Evolutionary conservation across 2,888 invertebrate genomes (phyloP).

Genomic region (Thera obeliscata): DNA sequence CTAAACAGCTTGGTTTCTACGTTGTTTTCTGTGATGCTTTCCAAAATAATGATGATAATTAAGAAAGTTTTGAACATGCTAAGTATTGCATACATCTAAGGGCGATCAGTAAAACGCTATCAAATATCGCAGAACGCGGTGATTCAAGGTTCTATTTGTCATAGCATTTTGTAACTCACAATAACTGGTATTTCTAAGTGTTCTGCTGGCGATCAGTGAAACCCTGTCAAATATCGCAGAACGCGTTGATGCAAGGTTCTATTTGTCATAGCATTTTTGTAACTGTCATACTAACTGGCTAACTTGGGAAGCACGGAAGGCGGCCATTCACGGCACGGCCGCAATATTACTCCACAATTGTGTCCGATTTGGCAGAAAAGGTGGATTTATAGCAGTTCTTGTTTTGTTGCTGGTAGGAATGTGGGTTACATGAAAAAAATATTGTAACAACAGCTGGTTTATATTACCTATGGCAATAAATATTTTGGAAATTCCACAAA

Average conservation of each 20-base stretch:
- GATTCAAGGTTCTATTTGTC: neutral
- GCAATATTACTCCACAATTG: conserved; percentile 60
- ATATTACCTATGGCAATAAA: too few relatives aligned
- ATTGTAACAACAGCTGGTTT: neutral
- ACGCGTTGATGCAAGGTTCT: neutral
- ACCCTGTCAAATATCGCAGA: too few relatives aligned
- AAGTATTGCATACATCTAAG: too few relatives aligned
- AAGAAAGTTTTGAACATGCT: too few relatives aligned
- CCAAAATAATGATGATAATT: too few relatives aligned
- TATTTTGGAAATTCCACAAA: too few relatives aligned
- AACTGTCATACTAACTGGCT: conserved; percentile 17
- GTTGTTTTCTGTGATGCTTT: too few relatives aligned
- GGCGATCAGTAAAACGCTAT: too few relatives aligned
- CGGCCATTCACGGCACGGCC: conserved; percentile 49
- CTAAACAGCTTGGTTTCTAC: too few relatives aligned
- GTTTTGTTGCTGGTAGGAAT: conserved; percentile 4
- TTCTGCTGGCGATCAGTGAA: too few relatives aligned
- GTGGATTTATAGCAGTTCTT: conserved; percentile 60
- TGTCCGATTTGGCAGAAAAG: conserved; percentile 54
- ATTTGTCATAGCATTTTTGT: conserved; percentile 5
- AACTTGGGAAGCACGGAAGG: conserved; percentile 30
- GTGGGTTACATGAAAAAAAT: conserved; percentile 7
- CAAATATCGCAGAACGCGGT: too few relatives aligned
- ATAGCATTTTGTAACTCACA: conserved; percentile 7
- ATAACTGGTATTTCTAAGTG: conserved; percentile 5